Base-by-base conservation (phyloP, 2,113 vertebrate genomes). In the Calidris pugnax region DNA sequence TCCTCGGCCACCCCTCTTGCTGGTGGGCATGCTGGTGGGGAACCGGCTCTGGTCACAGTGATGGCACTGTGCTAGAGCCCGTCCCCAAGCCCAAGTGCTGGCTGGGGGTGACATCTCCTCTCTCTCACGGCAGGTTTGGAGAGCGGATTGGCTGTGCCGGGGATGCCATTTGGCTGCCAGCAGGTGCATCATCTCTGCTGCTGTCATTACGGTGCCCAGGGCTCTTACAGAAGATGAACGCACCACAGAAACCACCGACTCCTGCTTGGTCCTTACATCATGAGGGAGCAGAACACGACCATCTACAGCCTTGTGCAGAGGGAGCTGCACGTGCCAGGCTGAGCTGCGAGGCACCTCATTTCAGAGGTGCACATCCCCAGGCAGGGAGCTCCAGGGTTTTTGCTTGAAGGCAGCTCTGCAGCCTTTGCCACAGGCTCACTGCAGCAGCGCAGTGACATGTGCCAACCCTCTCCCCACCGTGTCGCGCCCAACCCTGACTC, bases 11-110 rank as follows among this genome's bases (percentile, higher is more conserved):
- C 3, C 4, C 2, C 2, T 0, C 56, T 35, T 28, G 41, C 84
- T 47, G 80, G 37, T 48, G 72, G 67, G 51, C 0, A 0, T 1
- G 6, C 37, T 51, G 57, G 57, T 4, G 15, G 69, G 17, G 64
- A 96, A 48, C n/a, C 1, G 7, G 17, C 43, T 24, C 0, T 1
- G 57, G 24, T 43, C 48, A 43, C 0, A 1, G 57, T 17, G 35
- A 66, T 1, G 3, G n/a, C 20, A 24, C 41, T 4, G 4, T 10
- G 35, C 1, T 0, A n/a, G 3, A 83, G 24, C 19, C 59, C 1
- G 1, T 55, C 53, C 45, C 32, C 0, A 0, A 73, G 50, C 37
- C n/a, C 37, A 28, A 7, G 17, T 2, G 48, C 24, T 1, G 2
- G 33, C 72, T 10, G 21, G 47, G n/a, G 55, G 45, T 48, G 53